phyloP scores from a whole-genome alignment of 1,140 invertebrate genomes.

The Drosophila parvula region DNA sequence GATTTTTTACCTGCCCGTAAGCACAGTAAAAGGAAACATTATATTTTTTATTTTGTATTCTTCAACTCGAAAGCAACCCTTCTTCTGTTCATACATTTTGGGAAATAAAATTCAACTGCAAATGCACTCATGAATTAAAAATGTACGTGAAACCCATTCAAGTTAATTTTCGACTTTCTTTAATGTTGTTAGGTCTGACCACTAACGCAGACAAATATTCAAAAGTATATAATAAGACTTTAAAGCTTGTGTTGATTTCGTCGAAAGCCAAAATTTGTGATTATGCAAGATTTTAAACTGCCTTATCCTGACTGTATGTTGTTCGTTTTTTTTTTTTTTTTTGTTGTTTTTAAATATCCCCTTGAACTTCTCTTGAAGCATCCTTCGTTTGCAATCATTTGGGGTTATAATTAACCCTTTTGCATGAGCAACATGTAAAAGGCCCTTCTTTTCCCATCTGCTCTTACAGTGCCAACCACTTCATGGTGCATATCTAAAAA shows the following conservation, averaged over 20 bases:
- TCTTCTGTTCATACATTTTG: neutral
- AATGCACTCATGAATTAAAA: constrained; percentile 1
- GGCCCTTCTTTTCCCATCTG: constrained; percentile 12
- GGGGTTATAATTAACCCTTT: constrained; percentile 73
- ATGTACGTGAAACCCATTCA: neutral
- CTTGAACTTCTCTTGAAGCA: constrained; percentile 29
- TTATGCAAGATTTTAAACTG: constrained; percentile 1
- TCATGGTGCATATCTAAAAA: constrained; percentile 33
- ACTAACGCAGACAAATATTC: neutral
- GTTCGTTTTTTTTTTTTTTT: neutral
- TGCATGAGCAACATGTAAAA: constrained; percentile 71
- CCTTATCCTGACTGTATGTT: neutral
- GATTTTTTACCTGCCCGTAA: constrained; percentile 15
- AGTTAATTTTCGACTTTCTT: neutral
- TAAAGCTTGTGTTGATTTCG: neutral
- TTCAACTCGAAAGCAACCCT: constrained; percentile 1
- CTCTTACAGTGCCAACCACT: constrained; percentile 35
- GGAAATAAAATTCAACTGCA: constrained; percentile 1
- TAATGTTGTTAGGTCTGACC: constrained; percentile 1
- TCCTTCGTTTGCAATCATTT: constrained; percentile 46
- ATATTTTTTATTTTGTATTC: constrained; percentile 9
- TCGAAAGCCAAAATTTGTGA: neutral
- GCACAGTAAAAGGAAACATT: constrained; percentile 12
- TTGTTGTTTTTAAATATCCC: constrained; percentile 7
- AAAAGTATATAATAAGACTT: neutral